These are phyloP conservation scores for Eleutherodactylus coqui DNA, from an alignment of 2,797 vertebrate genomes.

Conservation along the genomic window DNA sequence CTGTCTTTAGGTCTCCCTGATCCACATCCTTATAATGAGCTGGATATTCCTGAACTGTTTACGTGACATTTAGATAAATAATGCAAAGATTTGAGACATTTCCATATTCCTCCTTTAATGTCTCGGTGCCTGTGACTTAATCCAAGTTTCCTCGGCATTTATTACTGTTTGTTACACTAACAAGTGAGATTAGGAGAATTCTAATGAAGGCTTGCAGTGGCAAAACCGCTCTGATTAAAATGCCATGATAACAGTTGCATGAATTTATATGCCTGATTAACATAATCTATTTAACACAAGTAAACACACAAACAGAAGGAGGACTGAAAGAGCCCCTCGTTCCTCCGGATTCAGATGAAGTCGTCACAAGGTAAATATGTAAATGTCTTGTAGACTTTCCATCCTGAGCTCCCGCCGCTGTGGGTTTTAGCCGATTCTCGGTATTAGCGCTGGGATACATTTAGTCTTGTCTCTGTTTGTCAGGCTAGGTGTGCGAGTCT, in stretches of 20 bases:
- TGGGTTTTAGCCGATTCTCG: slow-evolving; percentile 36
- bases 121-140: slow-evolving; percentile 80
- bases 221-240: slow-evolving; percentile 87
- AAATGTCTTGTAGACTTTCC: slow-evolving; percentile 80
- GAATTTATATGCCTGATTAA: slow-evolving; percentile 88
- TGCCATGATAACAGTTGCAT: slow-evolving; percentile 85
- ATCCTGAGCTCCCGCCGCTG: slow-evolving; percentile 67
- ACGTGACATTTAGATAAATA: slow-evolving; percentile 86
- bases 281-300: slow-evolving; percentile 92
- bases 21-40: slow-evolving; percentile 57
- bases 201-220: slow-evolving; percentile 88
- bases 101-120: slow-evolving; percentile 83
- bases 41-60: slow-evolving; percentile 61
- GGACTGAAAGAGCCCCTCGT: slow-evolving; percentile 73
- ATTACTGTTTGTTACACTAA: slow-evolving; percentile 88
- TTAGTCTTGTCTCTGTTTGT: slow-evolving; percentile 70
- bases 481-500: slow-evolving; percentile 70
- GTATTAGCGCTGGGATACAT: slow-evolving; percentile 77
- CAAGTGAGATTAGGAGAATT: slow-evolving; percentile 91
- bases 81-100: slow-evolving; percentile 80
- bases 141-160: slow-evolving; percentile 83
- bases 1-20: slow-evolving; percentile 46
- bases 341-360: slow-evolving; percentile 75
- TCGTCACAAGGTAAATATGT: slow-evolving; percentile 82
- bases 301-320: slow-evolving; percentile 89